Evolutionary conservation across 1,140 invertebrate genomes (phyloP), one percentile per base, ranked within the genome.

Genomic region (Chrysopa pallens): DNA sequence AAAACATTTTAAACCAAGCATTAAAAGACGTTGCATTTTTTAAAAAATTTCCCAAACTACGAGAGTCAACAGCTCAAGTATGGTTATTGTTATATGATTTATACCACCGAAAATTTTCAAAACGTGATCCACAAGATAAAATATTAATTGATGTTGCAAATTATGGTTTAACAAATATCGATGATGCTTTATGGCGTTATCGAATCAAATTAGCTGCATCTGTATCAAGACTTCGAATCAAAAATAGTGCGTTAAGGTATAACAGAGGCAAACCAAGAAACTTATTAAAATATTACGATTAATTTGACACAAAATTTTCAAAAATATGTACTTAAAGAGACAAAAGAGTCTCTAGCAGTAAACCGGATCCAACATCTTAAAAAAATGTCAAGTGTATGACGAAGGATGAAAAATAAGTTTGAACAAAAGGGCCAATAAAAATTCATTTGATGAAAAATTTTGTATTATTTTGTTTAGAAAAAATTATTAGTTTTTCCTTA

Each of bases 191-290:
- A 1, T 73, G 76, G 68, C 56, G 67, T 14, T 61, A 69, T 47
- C 70, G 74, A 40, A 71, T 77, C 0, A 66, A 71, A 40, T 59
- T 85, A 7, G 77, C 78, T 0, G 82, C 81, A 1, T 74, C 78
- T 4, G 66, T 85, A 9, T 68, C 73, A 11, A 70, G 80, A 8
- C 51, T 70, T 43, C 62, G 80, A 4, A 84, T 85, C 6, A 67
- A 73, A 42, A 74, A 76, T 45, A 74, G 70, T 29, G 81, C 81
- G 11, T 63, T 75, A n/a, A 59, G 61, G 59, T 67, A 57, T n/a
- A n/a, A n/a, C n/a, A n/a, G n/a, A n/a, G n/a, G n/a, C n/a, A n/a
- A n/a, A n/a, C n/a, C n/a, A n/a, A n/a, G n/a, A n/a, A n/a, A n/a
- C n/a, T n/a, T n/a, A n/a, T n/a, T n/a, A n/a, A n/a, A n/a, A n/a